Base-by-base conservation (phyloP, 2,888 invertebrate genomes). In the Stenodera caucasica region DNA sequence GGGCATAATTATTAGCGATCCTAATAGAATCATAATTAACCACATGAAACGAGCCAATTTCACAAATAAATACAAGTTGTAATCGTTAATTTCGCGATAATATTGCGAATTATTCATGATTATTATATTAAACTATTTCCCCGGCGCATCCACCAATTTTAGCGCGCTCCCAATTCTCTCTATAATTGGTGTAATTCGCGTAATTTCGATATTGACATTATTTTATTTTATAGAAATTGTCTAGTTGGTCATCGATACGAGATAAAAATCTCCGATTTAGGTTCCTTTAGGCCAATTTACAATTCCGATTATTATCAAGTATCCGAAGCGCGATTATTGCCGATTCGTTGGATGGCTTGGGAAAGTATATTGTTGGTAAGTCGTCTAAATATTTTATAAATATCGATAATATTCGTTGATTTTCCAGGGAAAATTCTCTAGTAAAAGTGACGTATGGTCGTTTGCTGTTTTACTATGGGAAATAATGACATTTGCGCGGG, bases 391-490 rank as follows among this genome's bases (percentile, higher is more conserved):
- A n/a, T n/a, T n/a, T n/a, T n/a, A n/a, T n/a, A n/a, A n/a, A n/a
- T n/a, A n/a, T n/a, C 35, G n/a, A 8, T 32, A 15, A 51, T 51
- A 30, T 30, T 51, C 6, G n/a, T 51, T 29, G 21, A 1, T 12
- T 49, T 7, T 50, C 45, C 81, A 92, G 91, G 91, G 89, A 55
- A 90, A 90, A 80, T 92, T 89, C 79, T 88, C 90, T 33, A 88
- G 88, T 53, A 92, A 92, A 79, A 91, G 91, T 70, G 94, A 94
- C 81, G 92, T 93, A 49, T 94, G 94, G 94, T 87, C 92, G 56
- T 94, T 93, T 77, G 94, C 91, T 49, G 91, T 94, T 59, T 90
- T 92, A 53, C 83, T 94, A 65, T 94, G 93, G 92, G 94, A 94
- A 81, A 88, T 94, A 68, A 82, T 94, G 76, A 91, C 90, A 37